phyloP scores from a whole-genome alignment of 2,113 vertebrate genomes.

The Pholis gunnellus region DNA sequence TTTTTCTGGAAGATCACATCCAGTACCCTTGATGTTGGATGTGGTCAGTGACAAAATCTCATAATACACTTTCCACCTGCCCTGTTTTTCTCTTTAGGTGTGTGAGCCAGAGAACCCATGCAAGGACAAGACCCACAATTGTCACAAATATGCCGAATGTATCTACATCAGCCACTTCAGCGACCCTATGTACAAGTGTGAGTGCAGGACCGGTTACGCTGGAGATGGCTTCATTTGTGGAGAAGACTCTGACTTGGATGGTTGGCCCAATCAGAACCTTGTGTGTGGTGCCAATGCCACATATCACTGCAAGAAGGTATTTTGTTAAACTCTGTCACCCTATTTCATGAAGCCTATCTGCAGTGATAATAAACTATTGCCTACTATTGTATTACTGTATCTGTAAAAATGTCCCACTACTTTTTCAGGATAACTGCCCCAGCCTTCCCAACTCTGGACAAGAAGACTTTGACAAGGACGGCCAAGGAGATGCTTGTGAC shows the following conservation, averaged over 20 bases:
- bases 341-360: neutral
- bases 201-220: constrained; percentile 95
- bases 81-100: constrained; percentile 80
- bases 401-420: neutral
- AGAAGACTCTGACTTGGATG: constrained; percentile 97
- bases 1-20: neutral
- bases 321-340: neutral
- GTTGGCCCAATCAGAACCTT: constrained; percentile 96
- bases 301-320: constrained; percentile 95
- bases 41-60: neutral
- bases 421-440: constrained; percentile 94
- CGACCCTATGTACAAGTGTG: constrained; percentile 97
- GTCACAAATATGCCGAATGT: constrained; percentile 93
- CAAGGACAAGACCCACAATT: constrained; percentile 93
- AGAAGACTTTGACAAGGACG: constrained; percentile 97
- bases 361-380: neutral
- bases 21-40: neutral
- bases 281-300: constrained; percentile 93
- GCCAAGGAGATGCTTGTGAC: constrained; percentile 96
- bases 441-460: constrained; percentile 98
- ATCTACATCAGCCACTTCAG: constrained; percentile 96
- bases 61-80: neutral
- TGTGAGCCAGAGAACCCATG: constrained; percentile 97
- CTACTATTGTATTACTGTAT: neutral
- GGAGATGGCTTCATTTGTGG: constrained; percentile 96